Percentiles rank a stretch among this genome's conserved stretches.
Evolutionary conservation across 2,888 invertebrate genomes (phyloP).

Genomic region (Trisateles emortualis): DNA sequence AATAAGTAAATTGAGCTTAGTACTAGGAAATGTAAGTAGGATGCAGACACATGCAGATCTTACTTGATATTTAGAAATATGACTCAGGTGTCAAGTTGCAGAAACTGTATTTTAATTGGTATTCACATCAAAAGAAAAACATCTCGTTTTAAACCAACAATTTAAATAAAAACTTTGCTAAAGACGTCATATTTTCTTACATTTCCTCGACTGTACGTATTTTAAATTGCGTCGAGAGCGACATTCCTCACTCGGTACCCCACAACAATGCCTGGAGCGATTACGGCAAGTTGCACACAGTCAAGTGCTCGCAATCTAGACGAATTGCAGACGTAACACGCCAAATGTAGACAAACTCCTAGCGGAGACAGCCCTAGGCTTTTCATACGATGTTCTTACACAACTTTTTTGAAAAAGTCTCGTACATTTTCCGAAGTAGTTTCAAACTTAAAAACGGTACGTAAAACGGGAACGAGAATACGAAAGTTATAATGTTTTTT

Average conservation of each 20-base stretch:
- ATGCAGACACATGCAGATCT: too few species aligned
- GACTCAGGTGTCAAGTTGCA: too few species aligned
- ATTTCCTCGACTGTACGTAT: slow-evolving; percentile 24
- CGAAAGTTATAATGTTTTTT: not conserved
- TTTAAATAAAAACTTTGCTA: not conserved
- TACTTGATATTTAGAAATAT: too few species aligned
- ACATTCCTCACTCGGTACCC: slow-evolving; percentile 8
- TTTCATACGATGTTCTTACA: slow-evolving; percentile 31
- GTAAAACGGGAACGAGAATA: not conserved
- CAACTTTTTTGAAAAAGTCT: slow-evolving; percentile 16
- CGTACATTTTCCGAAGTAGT: slow-evolving; percentile 11
- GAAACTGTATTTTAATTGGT: too few species aligned
- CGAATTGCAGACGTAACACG: slow-evolving; percentile 43
- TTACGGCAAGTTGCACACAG: slow-evolving; percentile 40
- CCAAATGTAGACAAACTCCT: slow-evolving; percentile 33
- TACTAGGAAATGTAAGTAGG: too few species aligned
- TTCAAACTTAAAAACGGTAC: not conserved
- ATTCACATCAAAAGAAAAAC: too few species aligned
- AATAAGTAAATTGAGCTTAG: too few species aligned
- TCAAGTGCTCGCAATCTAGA: slow-evolving; percentile 48
- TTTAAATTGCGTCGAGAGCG: slow-evolving; percentile 34
- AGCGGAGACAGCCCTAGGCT: slow-evolving; percentile 35
- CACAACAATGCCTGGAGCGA: slow-evolving; percentile 43
- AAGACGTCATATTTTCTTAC: slow-evolving; percentile 17
- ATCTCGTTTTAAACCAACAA: not conserved